phyloP scores from a whole-genome alignment of 2,888 invertebrate species.

The Papilio protenor region DNA sequence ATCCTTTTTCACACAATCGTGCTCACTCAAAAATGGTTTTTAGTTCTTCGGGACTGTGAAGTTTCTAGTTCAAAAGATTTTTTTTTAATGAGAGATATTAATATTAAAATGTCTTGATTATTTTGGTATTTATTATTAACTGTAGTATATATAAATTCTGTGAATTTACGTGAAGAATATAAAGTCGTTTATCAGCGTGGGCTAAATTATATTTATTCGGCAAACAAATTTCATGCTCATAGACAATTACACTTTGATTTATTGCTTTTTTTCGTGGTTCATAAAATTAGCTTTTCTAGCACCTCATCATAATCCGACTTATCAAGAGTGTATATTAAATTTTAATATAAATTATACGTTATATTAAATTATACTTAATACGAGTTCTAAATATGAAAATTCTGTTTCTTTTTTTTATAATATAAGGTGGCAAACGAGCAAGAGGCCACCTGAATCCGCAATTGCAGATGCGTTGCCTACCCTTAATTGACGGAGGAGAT shows the following conservation, averaged over 20 bases:
- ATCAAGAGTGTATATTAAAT: background rate
- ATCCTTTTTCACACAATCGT: no score
- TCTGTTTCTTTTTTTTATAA: no score
- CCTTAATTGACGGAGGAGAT: no score
- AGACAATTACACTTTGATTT: slow-evolving; percentile 14
- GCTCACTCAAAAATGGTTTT: no score
- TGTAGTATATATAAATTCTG: background rate
- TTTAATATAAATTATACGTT: background rate
- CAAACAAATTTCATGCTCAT: slow-evolving; percentile 3
- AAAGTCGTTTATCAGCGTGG: background rate
- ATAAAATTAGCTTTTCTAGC: slow-evolving; percentile 15
- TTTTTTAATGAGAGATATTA: background rate
- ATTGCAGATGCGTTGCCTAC: no score
- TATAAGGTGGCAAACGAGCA: no score
- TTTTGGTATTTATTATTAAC: background rate
- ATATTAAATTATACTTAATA: background rate
- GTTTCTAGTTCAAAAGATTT: background rate
- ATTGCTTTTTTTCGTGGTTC: slow-evolving; percentile 2
- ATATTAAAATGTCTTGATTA: background rate
- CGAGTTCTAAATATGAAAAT: no score
- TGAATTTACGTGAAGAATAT: background rate
- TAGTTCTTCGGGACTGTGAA: no score
- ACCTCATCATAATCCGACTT: slow-evolving; percentile 3
- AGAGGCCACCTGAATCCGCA: no score
- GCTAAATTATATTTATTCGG: slow-evolving; percentile 1